Evolutionary conservation across 2,888 invertebrate genomes (phyloP), one percentile per base, ranked within the genome.

Genomic region (Megastigmus dorsalis): DNA sequence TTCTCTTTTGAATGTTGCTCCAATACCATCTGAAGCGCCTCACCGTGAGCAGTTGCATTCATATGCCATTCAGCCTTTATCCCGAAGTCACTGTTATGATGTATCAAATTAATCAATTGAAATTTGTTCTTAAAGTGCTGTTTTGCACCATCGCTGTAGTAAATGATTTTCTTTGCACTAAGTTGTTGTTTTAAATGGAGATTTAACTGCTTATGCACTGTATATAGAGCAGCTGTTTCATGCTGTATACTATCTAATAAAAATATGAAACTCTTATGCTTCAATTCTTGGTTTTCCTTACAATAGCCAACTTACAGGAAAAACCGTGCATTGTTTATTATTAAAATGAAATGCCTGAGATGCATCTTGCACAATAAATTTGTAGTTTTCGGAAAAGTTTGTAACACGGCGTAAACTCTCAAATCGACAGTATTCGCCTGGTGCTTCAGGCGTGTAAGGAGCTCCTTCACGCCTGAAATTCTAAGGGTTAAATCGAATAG

Each of bases 311-410:
- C 76, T n/a, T 7, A 72, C 54, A 23, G 80, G 60, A 48, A 66
- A 66, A 43, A 79, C 41, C 2, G 78, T 77, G 6, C 75, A 74
- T 57, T 77, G 75, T 30, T 65, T 50, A 26, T 77, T 78, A 28
- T 78, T 78, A 15, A 66, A 77, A 66, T 79, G 78, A 28, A 79
- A 78, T 18, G 57, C 55, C 41, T 71, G 76, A 13, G 74, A 71
- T n/a, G 79, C 74, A 55, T 77, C 72, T 54, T 67, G 73, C 20
- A 41, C 66, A 50, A 73, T 41, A 41, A 33, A 60, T 13, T 57
- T 48, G 59, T 59, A 59, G 28, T 59, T 68, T 68, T 68, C 57
- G 13, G 57, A 57, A 68, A 73, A 73, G 13, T 67, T n/a, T n/a
- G n/a, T n/a, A n/a, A n/a, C n/a, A n/a, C n/a, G n/a, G n/a, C n/a